Base-by-base conservation (phyloP, 2,888 invertebrate species). In the Lepidonotus clava region DNA sequence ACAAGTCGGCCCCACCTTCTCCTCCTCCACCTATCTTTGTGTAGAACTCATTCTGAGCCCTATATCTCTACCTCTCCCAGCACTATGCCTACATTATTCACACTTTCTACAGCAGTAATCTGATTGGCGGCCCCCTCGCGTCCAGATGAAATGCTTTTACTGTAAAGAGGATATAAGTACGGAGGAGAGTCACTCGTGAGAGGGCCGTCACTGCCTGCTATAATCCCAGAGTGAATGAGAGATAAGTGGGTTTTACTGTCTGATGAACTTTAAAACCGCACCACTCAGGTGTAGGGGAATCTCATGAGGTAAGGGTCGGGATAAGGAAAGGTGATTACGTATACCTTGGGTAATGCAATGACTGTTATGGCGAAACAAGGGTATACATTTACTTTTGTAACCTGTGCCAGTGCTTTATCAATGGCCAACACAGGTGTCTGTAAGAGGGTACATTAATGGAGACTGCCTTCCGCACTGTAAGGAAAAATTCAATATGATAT, bases 81-180 rank as follows among this genome's bases (percentile, higher is more conserved):
- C 61, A 61, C 21, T 11, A 24, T 18, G 61, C n/a, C 61, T 14
- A 32, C 61, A 61, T 61, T 61, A 61, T 61, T 61, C 61, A 61
- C 61, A 61, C 61, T 61, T 32, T 61, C 61, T 14, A 24, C 28
- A 28, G 28, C 11, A 28, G 61, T 61, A 61, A 61, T 61, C 61
- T 61, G 61, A 61, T 61, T 61, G 24, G 28, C 28, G 61, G n/a
- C n/a, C 61, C 61, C 61, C 61, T 5, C 24, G 56, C 8, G 56
- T 56, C 18, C 14, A 56, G 56, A 56, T 61, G 61, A 61, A 24
- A 61, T 61, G 61, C 61, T 61, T 61, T 61, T 61, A 61, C 61
- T 24, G 24, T 32, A n/a, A 24, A 61, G 61, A 61, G 61, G 61
- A 24, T 61, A 61, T 61, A 61, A 61, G 61, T n/a, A n/a, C n/a